A percentile compares a stretch with the other conserved stretches of the same genome.
Evolutionary conservation across 2,797 vertebrate species (phyloP).

Genomic region (Gobionotothen gibberifrons): DNA sequence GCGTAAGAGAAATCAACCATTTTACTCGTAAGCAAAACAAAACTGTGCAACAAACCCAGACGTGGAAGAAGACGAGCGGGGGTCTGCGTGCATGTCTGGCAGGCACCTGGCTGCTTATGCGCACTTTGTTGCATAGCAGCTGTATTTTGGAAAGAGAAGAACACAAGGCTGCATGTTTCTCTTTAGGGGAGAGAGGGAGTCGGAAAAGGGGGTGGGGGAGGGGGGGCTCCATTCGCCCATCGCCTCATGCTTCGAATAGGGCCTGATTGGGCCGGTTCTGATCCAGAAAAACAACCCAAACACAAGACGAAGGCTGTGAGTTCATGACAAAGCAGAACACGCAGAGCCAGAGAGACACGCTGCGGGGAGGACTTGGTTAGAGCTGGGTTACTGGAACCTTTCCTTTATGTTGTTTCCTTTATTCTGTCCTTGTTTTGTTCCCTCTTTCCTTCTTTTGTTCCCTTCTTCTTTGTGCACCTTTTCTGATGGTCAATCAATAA

Average conservation of each 20-base stretch:
- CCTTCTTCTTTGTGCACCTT: neutral
- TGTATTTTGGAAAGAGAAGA: conserved; percentile 86
- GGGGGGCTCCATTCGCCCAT: conserved; percentile 44
- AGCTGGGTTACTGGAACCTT: conserved; percentile 36
- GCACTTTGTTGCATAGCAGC: conserved; percentile 86
- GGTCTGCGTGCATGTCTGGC: conserved; percentile 72
- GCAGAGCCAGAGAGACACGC: conserved; percentile 40
- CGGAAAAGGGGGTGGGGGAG: neutral
- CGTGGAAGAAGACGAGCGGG: conserved; percentile 26
- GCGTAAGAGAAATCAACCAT: conserved; percentile 51
- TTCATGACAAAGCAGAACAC: conserved; percentile 74
- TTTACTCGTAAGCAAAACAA: conserved; percentile 57
- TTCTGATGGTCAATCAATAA: neutral
- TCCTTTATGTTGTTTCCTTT: neutral
- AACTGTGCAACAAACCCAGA: conserved; percentile 35
- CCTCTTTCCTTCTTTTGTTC: neutral
- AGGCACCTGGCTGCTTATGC: conserved; percentile 82
- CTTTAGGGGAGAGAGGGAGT: conserved; percentile 40
- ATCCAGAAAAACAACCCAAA: conserved; percentile 66
- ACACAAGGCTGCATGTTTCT: conserved; percentile 78
- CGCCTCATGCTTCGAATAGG: conserved; percentile 53
- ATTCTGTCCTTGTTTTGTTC: neutral
- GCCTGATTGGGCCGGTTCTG: conserved; percentile 61
- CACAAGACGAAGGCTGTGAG: conserved; percentile 71
- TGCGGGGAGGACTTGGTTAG: conserved; percentile 40